Conservation (phyloP, 2,113 vertebrate species). For the Myodes glareolus region DNA sequence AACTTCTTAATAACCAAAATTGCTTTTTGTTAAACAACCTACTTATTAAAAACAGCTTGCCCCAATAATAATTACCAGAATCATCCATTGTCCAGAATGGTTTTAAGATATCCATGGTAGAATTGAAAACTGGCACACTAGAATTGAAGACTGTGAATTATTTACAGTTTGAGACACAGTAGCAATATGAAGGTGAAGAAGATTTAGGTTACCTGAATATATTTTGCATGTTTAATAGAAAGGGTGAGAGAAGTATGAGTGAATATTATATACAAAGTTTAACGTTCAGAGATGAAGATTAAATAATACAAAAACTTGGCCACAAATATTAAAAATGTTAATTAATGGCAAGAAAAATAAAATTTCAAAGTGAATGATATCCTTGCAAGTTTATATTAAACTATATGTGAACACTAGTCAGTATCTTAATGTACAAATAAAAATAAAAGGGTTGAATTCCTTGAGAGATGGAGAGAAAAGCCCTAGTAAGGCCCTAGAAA, state of each 20-base stretch:
- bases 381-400: not conserved
- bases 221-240: not conserved
- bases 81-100: not conserved
- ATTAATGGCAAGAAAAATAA: not conserved
- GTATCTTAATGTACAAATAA: not conserved
- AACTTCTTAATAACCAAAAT: not conserved
- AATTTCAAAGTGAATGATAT: not conserved
- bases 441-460: not conserved
- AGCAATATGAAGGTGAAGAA: not conserved
- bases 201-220: not conserved
- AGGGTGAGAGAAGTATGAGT: not conserved
- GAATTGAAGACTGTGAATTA: slow-evolving; percentile 1
- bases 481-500: not conserved
- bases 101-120: not conserved
- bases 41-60: not conserved
- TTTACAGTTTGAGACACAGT: not conserved
- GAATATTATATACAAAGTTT: not conserved
- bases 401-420: not conserved
- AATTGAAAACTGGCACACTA: not conserved
- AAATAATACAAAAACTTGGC: not conserved
- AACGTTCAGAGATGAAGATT: not conserved
- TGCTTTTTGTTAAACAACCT: not conserved
- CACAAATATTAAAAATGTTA: not conserved
- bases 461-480: slow-evolving; percentile 8
- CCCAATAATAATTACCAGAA: not conserved